phyloP scores from a whole-genome alignment of 2,113 vertebrate genomes.

The Ellobius talpinus region DNA sequence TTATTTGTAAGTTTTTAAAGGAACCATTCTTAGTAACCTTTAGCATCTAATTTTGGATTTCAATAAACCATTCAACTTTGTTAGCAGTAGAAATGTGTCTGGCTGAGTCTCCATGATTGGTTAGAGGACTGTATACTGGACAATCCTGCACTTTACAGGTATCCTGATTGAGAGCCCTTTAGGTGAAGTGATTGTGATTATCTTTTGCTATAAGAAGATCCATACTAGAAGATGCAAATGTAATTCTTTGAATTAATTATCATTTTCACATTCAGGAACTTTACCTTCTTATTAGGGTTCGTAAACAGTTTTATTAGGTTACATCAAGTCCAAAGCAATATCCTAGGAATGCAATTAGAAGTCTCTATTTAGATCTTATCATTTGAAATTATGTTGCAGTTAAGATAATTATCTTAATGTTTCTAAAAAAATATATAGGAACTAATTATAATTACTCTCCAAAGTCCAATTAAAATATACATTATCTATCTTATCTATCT shows the following conservation, averaged over 20 bases:
- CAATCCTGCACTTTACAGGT: neutral
- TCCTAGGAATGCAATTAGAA: neutral
- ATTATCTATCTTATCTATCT: slow-evolving; percentile 13
- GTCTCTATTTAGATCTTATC: slow-evolving; percentile 29
- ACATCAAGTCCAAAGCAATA: slow-evolving; percentile 23
- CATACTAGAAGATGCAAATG: neutral
- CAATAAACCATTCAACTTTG: neutral
- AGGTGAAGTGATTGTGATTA: neutral
- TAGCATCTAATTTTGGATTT: neutral
- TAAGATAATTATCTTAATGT: slow-evolving; percentile 46
- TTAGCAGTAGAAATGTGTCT: neutral
- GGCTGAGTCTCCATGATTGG: neutral
- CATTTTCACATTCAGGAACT: slow-evolving; percentile 38
- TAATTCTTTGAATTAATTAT: slow-evolving; percentile 48
- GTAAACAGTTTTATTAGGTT: slow-evolving; percentile 3
- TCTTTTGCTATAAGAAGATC: neutral
- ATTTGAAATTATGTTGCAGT: slow-evolving; percentile 5
- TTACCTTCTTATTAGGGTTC: slow-evolving; percentile 38
- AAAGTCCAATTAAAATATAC: neutral
- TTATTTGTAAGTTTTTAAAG: neutral
- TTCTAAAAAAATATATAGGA: slow-evolving; percentile 2
- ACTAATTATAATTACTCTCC: neutral
- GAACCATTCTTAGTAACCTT: neutral
- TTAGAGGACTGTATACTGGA: neutral
- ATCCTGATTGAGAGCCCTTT: neutral